A percentile compares a stretch with the other conserved stretches of the same genome.
Conservation (phyloP, 2,797 vertebrate species). For the Picus viridis region DNA sequence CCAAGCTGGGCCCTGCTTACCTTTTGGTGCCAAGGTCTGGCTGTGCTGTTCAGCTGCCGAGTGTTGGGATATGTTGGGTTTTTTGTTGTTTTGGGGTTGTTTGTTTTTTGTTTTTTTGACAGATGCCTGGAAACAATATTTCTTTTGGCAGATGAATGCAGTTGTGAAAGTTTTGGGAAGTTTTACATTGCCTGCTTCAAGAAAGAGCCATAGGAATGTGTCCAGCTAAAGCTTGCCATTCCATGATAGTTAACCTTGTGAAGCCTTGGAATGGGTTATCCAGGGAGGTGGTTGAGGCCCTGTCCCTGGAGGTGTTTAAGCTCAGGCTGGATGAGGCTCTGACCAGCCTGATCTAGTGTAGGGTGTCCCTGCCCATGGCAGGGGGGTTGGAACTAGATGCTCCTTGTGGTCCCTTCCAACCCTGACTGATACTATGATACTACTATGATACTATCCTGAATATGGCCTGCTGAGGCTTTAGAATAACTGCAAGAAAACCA, state of each 20-base stretch:
- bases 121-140: background rate
- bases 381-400: too few relatives aligned
- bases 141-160: background rate
- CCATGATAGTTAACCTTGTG: background rate
- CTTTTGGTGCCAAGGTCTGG: background rate
- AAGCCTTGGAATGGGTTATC: too few relatives aligned
- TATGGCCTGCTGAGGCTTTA: background rate
- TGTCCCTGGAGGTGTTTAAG: too few relatives aligned
- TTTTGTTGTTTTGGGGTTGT: background rate
- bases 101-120: background rate
- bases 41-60: background rate
- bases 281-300: too few relatives aligned
- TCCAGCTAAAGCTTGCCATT: background rate
- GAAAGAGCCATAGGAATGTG: background rate
- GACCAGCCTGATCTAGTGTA: too few relatives aligned
- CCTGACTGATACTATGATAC: too few relatives aligned
- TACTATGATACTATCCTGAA: too few relatives aligned
- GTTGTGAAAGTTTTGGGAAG: background rate
- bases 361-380: too few relatives aligned
- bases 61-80: background rate
- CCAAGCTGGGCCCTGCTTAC: background rate
- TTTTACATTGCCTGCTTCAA: background rate
- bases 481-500: background rate
- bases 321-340: too few relatives aligned
- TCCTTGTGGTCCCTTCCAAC: too few relatives aligned